Base-by-base conservation (phyloP, 2,797 vertebrate genomes). In the Pempheris klunzingeri region DNA sequence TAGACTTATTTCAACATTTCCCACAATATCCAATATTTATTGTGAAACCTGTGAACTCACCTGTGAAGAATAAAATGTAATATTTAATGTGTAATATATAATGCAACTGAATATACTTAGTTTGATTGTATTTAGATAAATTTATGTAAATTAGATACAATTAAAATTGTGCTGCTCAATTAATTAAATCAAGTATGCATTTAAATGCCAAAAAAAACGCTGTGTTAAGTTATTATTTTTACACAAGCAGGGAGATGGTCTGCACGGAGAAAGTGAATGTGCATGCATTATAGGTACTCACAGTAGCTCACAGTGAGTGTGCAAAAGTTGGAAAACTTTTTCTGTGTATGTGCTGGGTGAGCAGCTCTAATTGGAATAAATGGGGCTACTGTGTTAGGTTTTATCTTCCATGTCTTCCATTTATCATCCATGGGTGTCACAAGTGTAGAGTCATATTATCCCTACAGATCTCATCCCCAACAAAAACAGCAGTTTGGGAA, bases 281-380 rank as follows among this genome's bases (percentile, higher is more conserved):
- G 13, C 32, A 47, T 50, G 22, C 15, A 44, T 66, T 47, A 15
- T 0, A 64, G 46, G 14, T 43, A 14, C 30, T 54, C 30, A 38
- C 24, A 22, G 7, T 9, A 20, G n/a, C n/a, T 22, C 7, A 18
- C n/a, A 43, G 41, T 50, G n/a, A n/a, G n/a, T 57, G 34, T 34
- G 15, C 41, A 50, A 32, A 62, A 28, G 18, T 28, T 65, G 49
- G 43, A 15, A 69, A 53, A 43, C 15, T 12, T 72, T 50, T 28
- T 36, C 12, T 34, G 32, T 28, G 13, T 32, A 34, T 28, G 46
- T n/a, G 55, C 32, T 50, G 41, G 65, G 5, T 70, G 60, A 59
- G 68, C 55, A 63, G 72, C 64, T 58, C 28, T 81, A 70, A 63
- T 66, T 72, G 68, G 44, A 72, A 78, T 81, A 73, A 78, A 83